Evolutionary conservation across 2,797 vertebrate species (phyloP).

Genomic region (Takifugu ocellatus): DNA sequence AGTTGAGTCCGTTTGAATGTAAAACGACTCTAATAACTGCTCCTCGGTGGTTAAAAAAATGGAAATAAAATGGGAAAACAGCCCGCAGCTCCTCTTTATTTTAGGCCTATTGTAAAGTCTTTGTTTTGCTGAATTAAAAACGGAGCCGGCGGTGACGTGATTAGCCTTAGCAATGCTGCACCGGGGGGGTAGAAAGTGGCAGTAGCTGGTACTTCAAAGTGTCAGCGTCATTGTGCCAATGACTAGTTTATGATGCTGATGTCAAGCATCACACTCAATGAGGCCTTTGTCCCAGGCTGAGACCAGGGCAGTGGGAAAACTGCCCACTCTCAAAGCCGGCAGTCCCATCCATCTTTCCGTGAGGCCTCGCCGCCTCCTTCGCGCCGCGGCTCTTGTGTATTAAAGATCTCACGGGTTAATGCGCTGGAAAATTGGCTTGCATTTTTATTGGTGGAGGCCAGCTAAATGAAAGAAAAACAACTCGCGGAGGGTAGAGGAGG

Average conservation of each 20-base stretch:
- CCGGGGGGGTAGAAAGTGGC: constrained; percentile 79
- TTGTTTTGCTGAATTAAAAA: constrained; percentile 71
- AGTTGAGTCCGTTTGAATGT: no score
- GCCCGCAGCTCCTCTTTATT: constrained; percentile 75
- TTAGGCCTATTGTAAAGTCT: constrained; percentile 82
- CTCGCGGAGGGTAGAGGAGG: constrained; percentile 69
- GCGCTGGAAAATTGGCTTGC: constrained; percentile 99
- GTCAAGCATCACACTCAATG: constrained; percentile 99
- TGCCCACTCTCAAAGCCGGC: constrained; percentile 88
- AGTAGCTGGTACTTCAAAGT: constrained; percentile 94
- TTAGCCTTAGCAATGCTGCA: constrained; percentile 80
- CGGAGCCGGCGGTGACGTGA: constrained; percentile 79
- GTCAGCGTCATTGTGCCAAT: constrained; percentile 94
- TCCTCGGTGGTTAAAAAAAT: no score
- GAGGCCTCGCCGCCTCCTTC: constrained; percentile 82
- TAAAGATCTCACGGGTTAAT: constrained; percentile 97
- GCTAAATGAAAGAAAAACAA: constrained; percentile 90
- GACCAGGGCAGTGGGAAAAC: constrained; percentile 98
- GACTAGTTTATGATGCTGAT: constrained; percentile 99
- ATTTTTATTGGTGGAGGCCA: constrained; percentile 96
- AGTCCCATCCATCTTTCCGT: constrained; percentile 95
- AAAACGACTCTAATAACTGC: no score
- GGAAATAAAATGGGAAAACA: no score
- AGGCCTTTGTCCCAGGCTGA: constrained; percentile 94
- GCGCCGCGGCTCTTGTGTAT: constrained; percentile 84